Evolutionary conservation across 2,797 vertebrate species (phyloP).

Genomic region (Oreortyx pictus): DNA sequence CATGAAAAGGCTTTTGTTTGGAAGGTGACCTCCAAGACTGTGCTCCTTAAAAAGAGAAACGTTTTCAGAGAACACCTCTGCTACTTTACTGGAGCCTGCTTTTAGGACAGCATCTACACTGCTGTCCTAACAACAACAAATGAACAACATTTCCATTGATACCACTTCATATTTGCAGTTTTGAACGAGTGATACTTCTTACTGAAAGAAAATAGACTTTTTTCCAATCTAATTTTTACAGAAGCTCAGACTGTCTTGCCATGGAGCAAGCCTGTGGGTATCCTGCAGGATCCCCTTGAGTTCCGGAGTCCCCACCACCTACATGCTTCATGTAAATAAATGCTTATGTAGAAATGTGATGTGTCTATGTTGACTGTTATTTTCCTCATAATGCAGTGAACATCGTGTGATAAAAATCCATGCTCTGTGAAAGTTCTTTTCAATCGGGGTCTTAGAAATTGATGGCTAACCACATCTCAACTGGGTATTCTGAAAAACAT

Average conservation of each 20-base stretch:
- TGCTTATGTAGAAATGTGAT: not conserved
- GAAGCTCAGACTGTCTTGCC: conserved; percentile 3
- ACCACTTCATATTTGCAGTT: rapidly evolving
- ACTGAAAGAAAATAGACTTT: not conserved
- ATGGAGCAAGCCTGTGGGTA: not conserved
- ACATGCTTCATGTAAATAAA: not conserved
- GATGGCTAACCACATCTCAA: not conserved
- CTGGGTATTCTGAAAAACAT: not conserved
- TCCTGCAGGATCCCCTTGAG: not conserved
- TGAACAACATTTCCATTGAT: not conserved
- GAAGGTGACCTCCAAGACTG: not conserved
- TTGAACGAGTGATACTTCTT: not conserved
- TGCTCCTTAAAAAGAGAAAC: not conserved
- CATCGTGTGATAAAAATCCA: not conserved
- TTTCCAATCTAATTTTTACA: not conserved
- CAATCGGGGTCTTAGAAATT: not conserved
- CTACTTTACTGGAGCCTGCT: not conserved
- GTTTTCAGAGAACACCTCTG: not conserved
- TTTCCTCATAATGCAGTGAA: not conserved
- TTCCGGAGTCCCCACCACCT: not conserved
- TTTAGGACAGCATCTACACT: not conserved
- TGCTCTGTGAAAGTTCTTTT: not conserved
- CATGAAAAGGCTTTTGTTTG: not conserved
- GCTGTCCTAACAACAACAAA: not conserved
- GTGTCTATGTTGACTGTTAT: not conserved